Evolutionary conservation across 1,140 invertebrate genomes (phyloP).

Genomic region (Drosophila sp.): DNA sequence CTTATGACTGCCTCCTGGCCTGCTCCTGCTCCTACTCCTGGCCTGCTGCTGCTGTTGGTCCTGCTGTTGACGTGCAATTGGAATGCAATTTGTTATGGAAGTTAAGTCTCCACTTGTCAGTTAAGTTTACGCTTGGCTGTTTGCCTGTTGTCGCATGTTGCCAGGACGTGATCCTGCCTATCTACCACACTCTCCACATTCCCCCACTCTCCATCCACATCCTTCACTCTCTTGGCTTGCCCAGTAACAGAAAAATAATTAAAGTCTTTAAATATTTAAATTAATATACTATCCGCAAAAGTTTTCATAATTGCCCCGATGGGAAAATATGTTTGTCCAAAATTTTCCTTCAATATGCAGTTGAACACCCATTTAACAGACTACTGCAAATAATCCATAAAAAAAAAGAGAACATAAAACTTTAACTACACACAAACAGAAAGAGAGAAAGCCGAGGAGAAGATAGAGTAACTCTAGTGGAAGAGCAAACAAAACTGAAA

Average conservation of each 20-base stretch:
- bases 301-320: constrained; percentile 59
- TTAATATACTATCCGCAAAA: constrained; percentile 70
- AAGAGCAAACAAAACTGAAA: constrained; percentile 68
- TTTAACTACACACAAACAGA: constrained; percentile 55
- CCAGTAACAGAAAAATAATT: constrained; percentile 66
- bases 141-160: constrained; percentile 75
- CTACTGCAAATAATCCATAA: constrained; percentile 48
- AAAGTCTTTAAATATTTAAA: constrained; percentile 82
- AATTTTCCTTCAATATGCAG: constrained; percentile 60
- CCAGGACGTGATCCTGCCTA: constrained; percentile 52
- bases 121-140: constrained; percentile 80
- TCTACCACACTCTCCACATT: constrained; percentile 7
- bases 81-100: constrained; percentile 81
- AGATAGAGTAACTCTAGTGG: constrained; percentile 43
- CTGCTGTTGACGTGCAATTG: constrained; percentile 66
- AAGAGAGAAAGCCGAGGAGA: constrained; percentile 9
- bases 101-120: constrained; percentile 81
- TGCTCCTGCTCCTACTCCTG: constrained; percentile 39
- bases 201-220: not conserved
- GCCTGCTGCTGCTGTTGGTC: constrained; percentile 30
- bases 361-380: constrained; percentile 59
- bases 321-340: not conserved
- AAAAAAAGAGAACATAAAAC: constrained; percentile 37
- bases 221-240: constrained; percentile 37
- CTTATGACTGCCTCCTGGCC: constrained; percentile 48